Evolutionary conservation across 2,888 invertebrate species (phyloP), one percentile per base, ranked within the genome.

Genomic region (Tetramorium bicarinatum): DNA sequence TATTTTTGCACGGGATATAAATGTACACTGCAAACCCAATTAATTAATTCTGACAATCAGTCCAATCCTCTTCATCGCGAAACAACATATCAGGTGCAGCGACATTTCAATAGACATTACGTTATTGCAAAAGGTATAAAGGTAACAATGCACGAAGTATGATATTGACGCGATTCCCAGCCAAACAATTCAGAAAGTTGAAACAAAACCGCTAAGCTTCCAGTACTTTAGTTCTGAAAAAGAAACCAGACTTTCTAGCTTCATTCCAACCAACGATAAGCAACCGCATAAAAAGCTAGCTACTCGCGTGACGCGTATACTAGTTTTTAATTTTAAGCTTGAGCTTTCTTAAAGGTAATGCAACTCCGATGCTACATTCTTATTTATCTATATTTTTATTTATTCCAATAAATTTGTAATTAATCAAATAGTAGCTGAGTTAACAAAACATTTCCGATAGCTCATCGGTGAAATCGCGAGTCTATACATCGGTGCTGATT

Each of bases 201-300:
- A 80, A 34, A 59, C 61, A 61, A 80, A 71, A 77, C 71, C 64
- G 81, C 77, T 71, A 29, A 47, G 11, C 25, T 83, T 79, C 83
- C 62, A 34, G 75, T 72, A 69, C 82, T 67, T 47, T 29, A 72
- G 67, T 69, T 69, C 79, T 49, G 59, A 80, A 75, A 77, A 76
- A 82, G 85, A 82, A 84, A 47, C 67, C 29, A 75, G 80, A 88
- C 88, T 88, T 85, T 81, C 75, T 72, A 75, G 47, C 83, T 82
- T 82, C 82, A 79, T 89, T 88, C 85, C 76, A 66, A 15, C 18
- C 21, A 21, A 52, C 83, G 89, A 89, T 89, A 88, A 89, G 84
- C 82, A 72, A 69, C 82, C 64, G 54, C 61, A 61, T 56, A 81
- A 86, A 82, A 82, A 83, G 61, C 52, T 49, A 47, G 8, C 64